Evolutionary conservation across 2,888 invertebrate genomes (phyloP), one percentile per base, ranked within the genome.

Genomic region (Eledona agricola): DNA sequence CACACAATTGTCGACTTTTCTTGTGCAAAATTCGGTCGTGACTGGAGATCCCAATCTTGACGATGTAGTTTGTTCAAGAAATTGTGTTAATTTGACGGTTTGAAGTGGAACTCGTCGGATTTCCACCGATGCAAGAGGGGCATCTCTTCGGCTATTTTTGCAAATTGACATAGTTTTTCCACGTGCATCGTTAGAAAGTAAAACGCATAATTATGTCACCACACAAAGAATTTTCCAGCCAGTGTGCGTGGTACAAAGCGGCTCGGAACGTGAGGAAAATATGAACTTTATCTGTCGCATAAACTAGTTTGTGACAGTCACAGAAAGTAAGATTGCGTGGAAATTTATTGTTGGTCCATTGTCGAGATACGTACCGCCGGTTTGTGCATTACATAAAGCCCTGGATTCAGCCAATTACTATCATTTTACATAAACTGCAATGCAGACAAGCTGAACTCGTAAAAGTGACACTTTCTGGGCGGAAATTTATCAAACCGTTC

Each of bases 281-380:
- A 9, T 15, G 31, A 20, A 22, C 29, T 31, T n/a, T 46, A 38
- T 38, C 38, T 46, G 34, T 35, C 26, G 22, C 26, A 32, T 7
- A 31, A 32, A 45, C 32, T 15, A 23, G 45, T 45, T 40, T 13
- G 16, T 45, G 43, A 46, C 34, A 46, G 34, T 26, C 31, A 46
- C 35, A 23, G 26, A 46, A 46, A 46, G 35, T 46, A 35, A 46
- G 46, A 46, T 46, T 43, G 23, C 5, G n/a, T n/a, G 20, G 25
- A 34, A 45, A 13, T 35, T 46, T 35, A 16, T 32, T 16, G 11
- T 42, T 11, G 17, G 16, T 5, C 15, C 25, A 20, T 42, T 20
- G 31, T 20, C 22, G 12, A 3, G 29, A 40, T 19, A 40, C 25
- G 12, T 28, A 29, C 29, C n/a, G n/a, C n/a, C n/a, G n/a, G n/a